Percentiles rank a stretch among this genome's conserved stretches.
phyloP scores from a whole-genome alignment of 2,888 invertebrate genomes.

The Nymphalis urticae region DNA sequence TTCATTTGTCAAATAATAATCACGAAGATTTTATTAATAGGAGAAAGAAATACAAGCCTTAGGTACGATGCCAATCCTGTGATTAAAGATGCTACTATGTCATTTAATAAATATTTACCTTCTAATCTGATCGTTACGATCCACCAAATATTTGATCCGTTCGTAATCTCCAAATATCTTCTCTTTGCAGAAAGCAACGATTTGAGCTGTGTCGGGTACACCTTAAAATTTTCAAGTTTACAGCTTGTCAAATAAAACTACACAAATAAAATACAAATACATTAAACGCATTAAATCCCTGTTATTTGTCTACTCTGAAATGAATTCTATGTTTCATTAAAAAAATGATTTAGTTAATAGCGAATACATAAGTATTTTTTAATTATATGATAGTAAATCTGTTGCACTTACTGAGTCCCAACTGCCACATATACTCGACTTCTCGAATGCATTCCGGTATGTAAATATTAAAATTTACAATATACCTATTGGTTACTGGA shows the following conservation, averaged over 20 bases:
- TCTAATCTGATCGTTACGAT: constrained; percentile 83
- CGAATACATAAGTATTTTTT: no score
- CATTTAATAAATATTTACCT: constrained; percentile 44
- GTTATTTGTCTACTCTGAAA: no score
- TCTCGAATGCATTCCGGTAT: constrained; percentile 88
- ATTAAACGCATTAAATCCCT: no score
- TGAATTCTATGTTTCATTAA: no score
- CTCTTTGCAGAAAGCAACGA: constrained; percentile 87
- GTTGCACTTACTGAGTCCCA: constrained; percentile 81
- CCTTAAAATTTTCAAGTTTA: constrained; percentile 53
- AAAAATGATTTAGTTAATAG: no score
- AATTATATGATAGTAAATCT: no score
- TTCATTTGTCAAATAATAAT: no score
- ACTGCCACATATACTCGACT: constrained; percentile 90
- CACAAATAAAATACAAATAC: no score
- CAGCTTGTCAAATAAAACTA: background rate
- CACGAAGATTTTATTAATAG: no score
- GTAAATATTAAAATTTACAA: constrained; percentile 87
- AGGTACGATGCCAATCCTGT: no score
- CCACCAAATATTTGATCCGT: constrained; percentile 82
- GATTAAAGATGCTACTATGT: no score
- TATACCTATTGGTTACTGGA: constrained; percentile 83
- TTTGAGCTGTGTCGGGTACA: constrained; percentile 88
- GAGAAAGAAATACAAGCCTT: no score
- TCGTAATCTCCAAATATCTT: constrained; percentile 84